Conservation (phyloP, 2,888 invertebrate genomes). For the Brachynemurus nebulosus region DNA sequence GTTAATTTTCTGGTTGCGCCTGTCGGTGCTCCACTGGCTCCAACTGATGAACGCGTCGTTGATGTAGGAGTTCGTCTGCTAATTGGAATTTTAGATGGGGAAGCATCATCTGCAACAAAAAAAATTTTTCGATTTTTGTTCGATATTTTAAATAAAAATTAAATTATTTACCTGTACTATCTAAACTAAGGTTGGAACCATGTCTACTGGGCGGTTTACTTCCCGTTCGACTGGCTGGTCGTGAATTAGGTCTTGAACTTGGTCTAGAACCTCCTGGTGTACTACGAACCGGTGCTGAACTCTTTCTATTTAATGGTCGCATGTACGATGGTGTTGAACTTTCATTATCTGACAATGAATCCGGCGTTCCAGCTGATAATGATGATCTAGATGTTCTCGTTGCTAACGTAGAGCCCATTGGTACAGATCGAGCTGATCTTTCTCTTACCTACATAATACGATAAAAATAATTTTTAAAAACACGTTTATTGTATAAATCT, state of each 20-base stretch:
- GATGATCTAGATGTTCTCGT: constrained; percentile 62
- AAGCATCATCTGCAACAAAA: constrained; percentile 48
- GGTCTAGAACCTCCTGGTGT: constrained; percentile 55
- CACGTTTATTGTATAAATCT: neutral
- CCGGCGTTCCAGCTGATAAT: constrained; percentile 75
- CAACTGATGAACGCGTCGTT: constrained; percentile 21
- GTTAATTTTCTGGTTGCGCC: constrained; percentile 45
- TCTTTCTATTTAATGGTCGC: constrained; percentile 35
- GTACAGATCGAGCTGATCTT: constrained; percentile 79
- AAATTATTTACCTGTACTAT: constrained; percentile 57
- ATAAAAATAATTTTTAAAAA: neutral
- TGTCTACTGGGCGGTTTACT: constrained; percentile 89
- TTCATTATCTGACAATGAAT: constrained; percentile 80
- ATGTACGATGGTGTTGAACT: constrained; percentile 38
- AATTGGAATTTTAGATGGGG: constrained; percentile 71
- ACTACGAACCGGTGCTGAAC: constrained; percentile 46
- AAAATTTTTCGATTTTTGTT: constrained; percentile 9
- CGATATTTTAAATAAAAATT: neutral
- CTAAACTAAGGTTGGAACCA: constrained; percentile 81
- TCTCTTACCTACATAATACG: constrained; percentile 62
- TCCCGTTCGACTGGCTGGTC: constrained; percentile 72
- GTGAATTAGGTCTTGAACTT: constrained; percentile 67
- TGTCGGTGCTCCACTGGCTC: constrained; percentile 27
- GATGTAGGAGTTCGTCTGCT: constrained; percentile 52
- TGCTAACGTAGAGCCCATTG: constrained; percentile 51